A percentile compares a stretch with the other conserved stretches of the same genome.
Evolutionary conservation across 2,113 vertebrate genomes (phyloP).

Genomic region (Barnardius zonarius): DNA sequence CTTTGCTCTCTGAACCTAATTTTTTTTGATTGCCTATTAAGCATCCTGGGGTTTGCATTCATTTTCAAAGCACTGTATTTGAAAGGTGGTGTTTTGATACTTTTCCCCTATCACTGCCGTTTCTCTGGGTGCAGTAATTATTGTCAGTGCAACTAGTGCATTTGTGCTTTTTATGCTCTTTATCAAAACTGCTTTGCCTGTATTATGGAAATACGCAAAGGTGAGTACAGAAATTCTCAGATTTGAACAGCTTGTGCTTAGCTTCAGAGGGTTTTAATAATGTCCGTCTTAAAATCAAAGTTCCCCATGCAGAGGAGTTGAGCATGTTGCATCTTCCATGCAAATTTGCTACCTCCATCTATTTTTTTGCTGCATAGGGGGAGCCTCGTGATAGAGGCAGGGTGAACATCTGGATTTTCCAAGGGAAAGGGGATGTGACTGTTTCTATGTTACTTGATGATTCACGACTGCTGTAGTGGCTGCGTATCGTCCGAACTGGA

Average conservation of each 20-base stretch:
- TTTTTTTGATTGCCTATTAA: not conserved
- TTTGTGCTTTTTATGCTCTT: not conserved
- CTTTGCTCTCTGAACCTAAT: not conserved
- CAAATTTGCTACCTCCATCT: not conserved
- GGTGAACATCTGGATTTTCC: not conserved
- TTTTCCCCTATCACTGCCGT: not conserved
- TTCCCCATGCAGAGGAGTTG: not conserved
- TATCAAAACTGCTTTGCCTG: not conserved
- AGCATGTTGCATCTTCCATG: not conserved
- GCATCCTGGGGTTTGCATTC: not conserved
- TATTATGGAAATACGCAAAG: not conserved
- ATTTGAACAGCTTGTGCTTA: not conserved
- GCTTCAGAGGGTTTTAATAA: not conserved
- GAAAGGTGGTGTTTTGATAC: not conserved
- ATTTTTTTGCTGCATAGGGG: not conserved
- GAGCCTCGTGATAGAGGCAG: not conserved
- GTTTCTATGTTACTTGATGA: fast-evolving
- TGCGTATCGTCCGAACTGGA: fast-evolving
- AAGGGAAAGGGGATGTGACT: not conserved
- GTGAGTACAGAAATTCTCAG: not conserved
- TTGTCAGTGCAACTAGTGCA: not conserved
- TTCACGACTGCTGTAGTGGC: not conserved
- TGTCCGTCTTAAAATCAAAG: not conserved
- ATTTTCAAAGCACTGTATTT: not conserved
- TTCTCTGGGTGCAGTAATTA: not conserved